Base-by-base conservation (phyloP, 2,113 vertebrate genomes). In the Labeo rohita region DNA sequence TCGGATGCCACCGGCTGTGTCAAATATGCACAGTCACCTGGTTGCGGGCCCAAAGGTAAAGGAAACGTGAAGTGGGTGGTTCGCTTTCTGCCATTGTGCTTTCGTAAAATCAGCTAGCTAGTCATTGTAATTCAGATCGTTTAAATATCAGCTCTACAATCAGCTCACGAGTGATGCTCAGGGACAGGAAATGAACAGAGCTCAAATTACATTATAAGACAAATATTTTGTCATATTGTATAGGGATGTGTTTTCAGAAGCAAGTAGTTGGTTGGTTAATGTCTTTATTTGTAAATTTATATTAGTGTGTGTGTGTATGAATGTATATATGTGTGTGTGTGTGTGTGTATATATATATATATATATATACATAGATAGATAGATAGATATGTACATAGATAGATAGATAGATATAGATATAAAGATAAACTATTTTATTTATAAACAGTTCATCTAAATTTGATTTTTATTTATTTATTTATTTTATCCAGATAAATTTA, bases 161-260 rank as follows among this genome's bases (percentile, higher is more conserved):
- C 49, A 34, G 47, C 66, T 43, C 61, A 66, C 8, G 36, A 82
- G 45, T 56, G 16, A 83, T 11, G 81, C 81, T 73, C 9, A 18
- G 81, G 81, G 81, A 54, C 81, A 83, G 81, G 81, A 83, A 83
- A 16, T 83, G 66, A 72, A 72, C 80, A 47, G 56, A 49, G 80
- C 50, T 83, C 36, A n/a, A 15, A 43, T 73, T 52, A 73, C 66
- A 83, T n/a, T 28, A 28, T 28, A 36, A 23, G 21, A 65, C 6
- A 34, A 1, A 1, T 10, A 56, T 63, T 45, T 74, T 74, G 43
- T 45, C 21, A 3, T 47, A 45, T 45, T 45, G 16, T 18, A 9
- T 47, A 47, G 18, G 16, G 39, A n/a, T 74, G 2, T 15, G 36
- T 21, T 70, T 70, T 68, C 13, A 39, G 7, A 70, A 70, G 34